A percentile compares a stretch with the other conserved stretches of the same genome.
phyloP scores from a whole-genome alignment of 2,888 invertebrate species.

The Leptura quadrifasciata region DNA sequence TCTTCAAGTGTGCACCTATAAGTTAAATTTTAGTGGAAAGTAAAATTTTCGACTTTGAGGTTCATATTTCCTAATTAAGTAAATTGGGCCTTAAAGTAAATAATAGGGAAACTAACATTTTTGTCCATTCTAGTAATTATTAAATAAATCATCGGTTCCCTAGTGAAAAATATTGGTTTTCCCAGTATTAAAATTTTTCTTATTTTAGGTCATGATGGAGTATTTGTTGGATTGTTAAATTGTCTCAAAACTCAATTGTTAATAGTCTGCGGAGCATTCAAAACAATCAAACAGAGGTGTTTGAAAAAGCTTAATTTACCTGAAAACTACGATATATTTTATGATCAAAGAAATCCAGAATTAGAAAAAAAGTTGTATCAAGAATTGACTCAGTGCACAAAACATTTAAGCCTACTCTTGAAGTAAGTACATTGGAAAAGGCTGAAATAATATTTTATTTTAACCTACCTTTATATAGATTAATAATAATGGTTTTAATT shows the following conservation, averaged over 20 bases:
- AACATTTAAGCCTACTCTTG: conserved; percentile 60
- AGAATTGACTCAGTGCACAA: conserved; percentile 57
- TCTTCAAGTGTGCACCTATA: too few species aligned
- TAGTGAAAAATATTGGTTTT: too few species aligned
- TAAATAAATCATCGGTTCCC: too few species aligned
- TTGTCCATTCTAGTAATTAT: too few species aligned
- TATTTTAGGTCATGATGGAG: conserved; percentile 55
- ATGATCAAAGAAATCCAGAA: conserved; percentile 49
- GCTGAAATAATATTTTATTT: background rate
- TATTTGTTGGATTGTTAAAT: conserved; percentile 59
- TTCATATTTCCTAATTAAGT: too few species aligned
- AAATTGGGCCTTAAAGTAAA: too few species aligned
- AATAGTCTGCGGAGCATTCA: conserved; percentile 58
- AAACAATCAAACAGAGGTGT: conserved; percentile 54
- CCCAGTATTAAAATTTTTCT: background rate
- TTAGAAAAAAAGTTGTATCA: conserved; percentile 57
- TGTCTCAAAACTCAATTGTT: conserved; percentile 60
- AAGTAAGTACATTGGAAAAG: conserved; percentile 51
- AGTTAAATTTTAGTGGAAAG: too few species aligned
- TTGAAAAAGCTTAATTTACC: conserved; percentile 49
- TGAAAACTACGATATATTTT: conserved; percentile 40
- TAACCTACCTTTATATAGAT: background rate
- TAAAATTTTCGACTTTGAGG: too few species aligned
- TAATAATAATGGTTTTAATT: conserved; percentile 30
- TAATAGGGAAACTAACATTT: too few species aligned